Base-by-base conservation (phyloP, 2,888 invertebrate genomes). In the Plusia festucae region DNA sequence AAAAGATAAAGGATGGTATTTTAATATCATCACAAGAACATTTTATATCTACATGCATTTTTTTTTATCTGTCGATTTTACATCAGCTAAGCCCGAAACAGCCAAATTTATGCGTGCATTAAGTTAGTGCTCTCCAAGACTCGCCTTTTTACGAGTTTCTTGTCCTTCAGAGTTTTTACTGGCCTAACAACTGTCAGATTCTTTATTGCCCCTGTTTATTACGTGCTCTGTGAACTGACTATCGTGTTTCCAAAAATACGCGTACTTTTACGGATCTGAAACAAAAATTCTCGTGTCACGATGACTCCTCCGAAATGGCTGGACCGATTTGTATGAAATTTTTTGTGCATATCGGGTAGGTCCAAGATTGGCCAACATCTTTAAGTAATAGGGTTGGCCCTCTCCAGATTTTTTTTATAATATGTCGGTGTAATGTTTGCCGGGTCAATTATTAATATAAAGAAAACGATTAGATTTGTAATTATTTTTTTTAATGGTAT, bases 81-180 rank as follows among this genome's bases (percentile, higher is more conserved):
- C n/a, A n/a, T n/a, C 5, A n/a, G 0, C 6, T 15, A n/a, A 5
- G 40, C n/a, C 40, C 6, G n/a, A n/a, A 40, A 40, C 40, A 40
- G 15, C 6, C n/a, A 40, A 40, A 40, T n/a, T n/a, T 0, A 40
- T 34, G 8, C n/a, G 40, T 40, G 20, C 46, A 20, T 49, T 49
- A 20, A 49, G 20, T 70, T 70, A 77, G 77, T 77, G 65, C 70
- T 58, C 53, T 66, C 68, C n/a, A 44, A 62, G 62, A 67, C 22
- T 49, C 61, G 53, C 13, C 56, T 65, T 54, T 73, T 76, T 67
- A 65, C 52, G 70, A 73, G 70, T 66, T 15, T 20, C 16, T 61
- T 65, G 73, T 58, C 57, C 57, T 56, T 73, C 53, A 62, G 54
- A 65, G 62, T 76, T 76, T 76, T 76, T 70, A 70, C 60, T 58